Evolutionary conservation across 1,140 invertebrate genomes (phyloP), one percentile per base, ranked within the genome.

Genomic region (Pseudomyrmex pallidus): DNA sequence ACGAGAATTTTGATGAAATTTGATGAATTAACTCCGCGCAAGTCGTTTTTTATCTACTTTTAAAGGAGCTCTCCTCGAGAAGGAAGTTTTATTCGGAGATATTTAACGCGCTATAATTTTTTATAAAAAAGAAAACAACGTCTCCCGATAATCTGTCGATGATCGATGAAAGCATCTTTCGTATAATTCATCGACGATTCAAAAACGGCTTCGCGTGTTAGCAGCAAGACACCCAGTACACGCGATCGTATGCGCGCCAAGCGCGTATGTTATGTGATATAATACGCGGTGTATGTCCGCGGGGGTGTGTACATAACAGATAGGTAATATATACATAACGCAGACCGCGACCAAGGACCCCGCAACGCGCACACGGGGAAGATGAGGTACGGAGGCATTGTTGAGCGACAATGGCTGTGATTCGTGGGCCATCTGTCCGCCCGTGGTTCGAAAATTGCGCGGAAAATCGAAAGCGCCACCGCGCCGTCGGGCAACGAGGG

Each of bases 391-490:
- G 64, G 25, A 57, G 68, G 68, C 62, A 88, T 87, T 73, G 82
- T 88, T 56, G 74, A 74, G 52, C 54, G 74, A 80, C 82, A 72
- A 87, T 87, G 22, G 85, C 86, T 84, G 84, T 66, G 82, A 87
- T 80, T 82, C 82, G 86, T 77, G 63, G 70, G 70, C 85, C 86
- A 87, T 84, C 82, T 87, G 86, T 87, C 85, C 82, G 63, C 50
- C 15, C 61, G 12, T 76, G 86, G 25, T 64, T 68, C 80, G 68
- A 87, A 87, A 87, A 87, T 87, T 85, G 68, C 57, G 85, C 74
- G 87, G 87, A 88, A 88, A 88, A 88, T 88, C 87, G 87, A 85
- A 77, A 76, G 74, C 63, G 57, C 72, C 35, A 2, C 44, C 3
- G 25, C 56, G 17, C 57, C 10, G 17, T 25, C 13, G 44, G 8